Evolutionary conservation across 2,888 invertebrate genomes (phyloP).

Genomic region (Leptinotarsa rubiginosa): DNA sequence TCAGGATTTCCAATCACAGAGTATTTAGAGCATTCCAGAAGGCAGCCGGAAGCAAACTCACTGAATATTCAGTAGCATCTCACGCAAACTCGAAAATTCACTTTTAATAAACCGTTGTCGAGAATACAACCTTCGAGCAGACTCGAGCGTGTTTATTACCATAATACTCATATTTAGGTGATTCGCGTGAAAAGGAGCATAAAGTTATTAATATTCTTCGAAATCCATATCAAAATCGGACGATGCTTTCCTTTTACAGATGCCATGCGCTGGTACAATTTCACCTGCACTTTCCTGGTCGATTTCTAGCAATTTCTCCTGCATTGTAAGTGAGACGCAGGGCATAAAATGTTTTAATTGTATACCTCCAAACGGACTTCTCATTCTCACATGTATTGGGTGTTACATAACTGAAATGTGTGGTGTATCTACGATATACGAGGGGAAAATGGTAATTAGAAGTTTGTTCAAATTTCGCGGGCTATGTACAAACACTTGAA

Average conservation of each 20-base stretch:
- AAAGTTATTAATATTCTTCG: constrained; percentile 16
- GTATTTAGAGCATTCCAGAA: neutral
- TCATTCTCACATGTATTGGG: constrained; percentile 11
- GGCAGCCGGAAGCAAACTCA: constrained; percentile 8
- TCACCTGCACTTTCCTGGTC: constrained; percentile 61
- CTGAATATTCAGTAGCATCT: constrained; percentile 13
- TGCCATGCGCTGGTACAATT: constrained; percentile 56
- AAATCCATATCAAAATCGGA: constrained; percentile 16
- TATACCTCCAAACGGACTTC: constrained; percentile 10
- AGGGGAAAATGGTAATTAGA: neutral
- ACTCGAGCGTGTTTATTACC: neutral
- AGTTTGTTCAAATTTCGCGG: too few relatives aligned
- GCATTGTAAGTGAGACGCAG: constrained; percentile 14
- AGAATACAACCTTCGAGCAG: neutral
- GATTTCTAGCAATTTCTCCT: constrained; percentile 63
- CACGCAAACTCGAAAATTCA: constrained; percentile 14
- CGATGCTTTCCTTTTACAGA: constrained; percentile 56
- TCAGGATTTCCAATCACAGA: neutral
- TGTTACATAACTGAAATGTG: constrained; percentile 5
- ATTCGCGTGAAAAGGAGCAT: constrained; percentile 17
- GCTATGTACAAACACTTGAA: too few relatives aligned
- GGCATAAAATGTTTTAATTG: constrained; percentile 17
- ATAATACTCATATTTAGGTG: constrained; percentile 20
- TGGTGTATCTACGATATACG: neutral
- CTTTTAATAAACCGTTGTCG: constrained; percentile 3